phyloP scores from a whole-genome alignment of 1,140 invertebrate species.

The Drosophila chauvacae region DNA sequence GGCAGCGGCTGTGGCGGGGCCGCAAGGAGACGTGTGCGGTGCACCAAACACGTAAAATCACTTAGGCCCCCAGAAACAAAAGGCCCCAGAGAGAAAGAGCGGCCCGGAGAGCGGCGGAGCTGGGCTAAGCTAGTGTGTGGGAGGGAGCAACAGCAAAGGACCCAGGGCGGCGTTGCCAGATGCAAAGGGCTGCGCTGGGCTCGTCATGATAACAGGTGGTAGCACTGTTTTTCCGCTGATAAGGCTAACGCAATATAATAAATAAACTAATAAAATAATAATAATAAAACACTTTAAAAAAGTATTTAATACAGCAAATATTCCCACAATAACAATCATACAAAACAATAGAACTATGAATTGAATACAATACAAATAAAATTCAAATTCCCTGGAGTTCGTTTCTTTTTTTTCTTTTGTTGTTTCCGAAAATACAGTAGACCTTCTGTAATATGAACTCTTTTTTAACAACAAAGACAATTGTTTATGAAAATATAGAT shows the following conservation, averaged over 20 bases:
- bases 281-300: background rate
- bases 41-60: constrained; percentile 84
- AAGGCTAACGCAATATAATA: background rate
- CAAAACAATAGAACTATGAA: background rate
- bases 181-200: constrained; percentile 12
- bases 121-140: constrained; percentile 7
- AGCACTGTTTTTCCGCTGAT: constrained; percentile 37
- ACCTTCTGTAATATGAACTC: too few relatives aligned
- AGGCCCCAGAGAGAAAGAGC: constrained; percentile 26
- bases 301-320: background rate
- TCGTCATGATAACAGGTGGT: constrained; percentile 50
- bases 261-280: background rate
- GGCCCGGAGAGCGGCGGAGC: constrained; percentile 7
- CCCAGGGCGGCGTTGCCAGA: constrained; percentile 46
- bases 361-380: background rate
- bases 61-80: constrained; percentile 68
- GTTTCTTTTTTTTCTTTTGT: background rate
- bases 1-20: constrained; percentile 10
- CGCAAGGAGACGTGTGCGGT: constrained; percentile 67
- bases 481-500: background rate
- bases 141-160: constrained; percentile 26
- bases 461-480: background rate
- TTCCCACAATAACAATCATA: background rate
- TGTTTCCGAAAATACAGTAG: background rate
- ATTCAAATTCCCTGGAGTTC: background rate